phyloP scores from a whole-genome alignment of 2,113 vertebrate species.

The Corythaeola cristata region DNA sequence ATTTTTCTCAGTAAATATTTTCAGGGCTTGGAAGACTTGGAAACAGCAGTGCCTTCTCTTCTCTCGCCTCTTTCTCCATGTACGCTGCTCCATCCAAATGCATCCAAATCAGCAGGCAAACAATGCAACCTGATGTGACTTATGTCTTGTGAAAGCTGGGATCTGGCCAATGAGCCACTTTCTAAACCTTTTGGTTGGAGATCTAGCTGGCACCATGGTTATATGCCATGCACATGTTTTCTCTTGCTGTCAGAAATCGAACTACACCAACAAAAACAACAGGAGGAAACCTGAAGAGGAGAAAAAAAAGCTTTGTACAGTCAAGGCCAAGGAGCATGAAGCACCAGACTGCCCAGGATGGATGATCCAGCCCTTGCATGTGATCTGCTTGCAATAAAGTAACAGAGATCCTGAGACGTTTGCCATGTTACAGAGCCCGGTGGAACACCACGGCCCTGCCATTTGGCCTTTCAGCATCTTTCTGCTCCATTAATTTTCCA shows the following conservation, averaged over 20 bases:
- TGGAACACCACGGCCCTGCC: not conserved
- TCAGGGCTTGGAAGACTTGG: not conserved
- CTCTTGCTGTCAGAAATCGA: not conserved
- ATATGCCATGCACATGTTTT: not conserved
- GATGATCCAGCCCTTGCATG: not conserved
- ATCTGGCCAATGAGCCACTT: not conserved
- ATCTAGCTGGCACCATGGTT: not conserved
- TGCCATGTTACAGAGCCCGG: not conserved
- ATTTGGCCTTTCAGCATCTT: not conserved
- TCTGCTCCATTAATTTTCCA: not conserved
- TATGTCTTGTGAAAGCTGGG: not conserved
- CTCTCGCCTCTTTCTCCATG: not conserved
- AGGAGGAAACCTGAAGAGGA: not conserved
- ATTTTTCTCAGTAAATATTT: not conserved
- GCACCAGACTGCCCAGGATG: not conserved
- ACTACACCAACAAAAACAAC: not conserved
- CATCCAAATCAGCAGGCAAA: not conserved
- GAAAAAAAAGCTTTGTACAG: not conserved
- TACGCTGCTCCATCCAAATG: not conserved
- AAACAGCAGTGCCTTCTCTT: not conserved
- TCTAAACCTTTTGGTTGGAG: not conserved
- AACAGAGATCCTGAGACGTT: not conserved
- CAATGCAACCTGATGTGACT: rapidly evolving
- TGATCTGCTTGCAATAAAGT: not conserved
- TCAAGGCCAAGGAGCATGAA: not conserved